Evolutionary conservation across 2,888 invertebrate genomes (phyloP).

Genomic region (Brachynemurus nebulosus): DNA sequence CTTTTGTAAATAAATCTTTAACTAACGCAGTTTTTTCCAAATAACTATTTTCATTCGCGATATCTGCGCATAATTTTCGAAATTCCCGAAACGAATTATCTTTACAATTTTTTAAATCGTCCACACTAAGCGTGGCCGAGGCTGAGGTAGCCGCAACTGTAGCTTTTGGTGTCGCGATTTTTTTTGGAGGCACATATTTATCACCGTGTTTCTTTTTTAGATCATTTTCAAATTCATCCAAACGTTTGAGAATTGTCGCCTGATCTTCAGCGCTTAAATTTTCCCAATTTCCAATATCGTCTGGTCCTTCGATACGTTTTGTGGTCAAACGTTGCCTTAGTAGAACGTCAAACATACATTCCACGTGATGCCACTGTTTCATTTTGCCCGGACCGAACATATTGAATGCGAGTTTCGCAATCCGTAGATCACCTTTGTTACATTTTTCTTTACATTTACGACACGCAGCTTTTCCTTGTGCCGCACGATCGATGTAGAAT

Average conservation of each 20-base stretch:
- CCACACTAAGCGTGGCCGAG: background rate
- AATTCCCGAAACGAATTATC: constrained; percentile 69
- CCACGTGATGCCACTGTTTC: constrained; percentile 74
- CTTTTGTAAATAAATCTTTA: constrained; percentile 48
- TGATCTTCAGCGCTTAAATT: constrained; percentile 51
- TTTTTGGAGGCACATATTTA: constrained; percentile 31
- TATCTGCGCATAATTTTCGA: constrained; percentile 58
- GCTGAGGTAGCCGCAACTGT: background rate
- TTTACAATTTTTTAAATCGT: constrained; percentile 29
- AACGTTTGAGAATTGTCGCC: constrained; percentile 43
- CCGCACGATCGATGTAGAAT: constrained; percentile 65
- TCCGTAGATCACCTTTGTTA: constrained; percentile 51
- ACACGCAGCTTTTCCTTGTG: constrained; percentile 66
- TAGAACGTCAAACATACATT: constrained; percentile 68
- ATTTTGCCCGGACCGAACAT: constrained; percentile 60
- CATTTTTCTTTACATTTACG: constrained; percentile 77
- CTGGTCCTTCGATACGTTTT: constrained; percentile 62
- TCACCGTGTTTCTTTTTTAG: constrained; percentile 38
- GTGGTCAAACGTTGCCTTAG: constrained; percentile 67
- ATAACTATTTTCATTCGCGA: constrained; percentile 66
- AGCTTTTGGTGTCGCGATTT: constrained; percentile 10
- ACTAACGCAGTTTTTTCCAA: constrained; percentile 65
- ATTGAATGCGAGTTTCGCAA: constrained; percentile 66
- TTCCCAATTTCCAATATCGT: constrained; percentile 68
- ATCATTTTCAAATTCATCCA: constrained; percentile 45